Base-by-base conservation (phyloP, 2,888 invertebrate species). In the Lutraria lutraria region DNA sequence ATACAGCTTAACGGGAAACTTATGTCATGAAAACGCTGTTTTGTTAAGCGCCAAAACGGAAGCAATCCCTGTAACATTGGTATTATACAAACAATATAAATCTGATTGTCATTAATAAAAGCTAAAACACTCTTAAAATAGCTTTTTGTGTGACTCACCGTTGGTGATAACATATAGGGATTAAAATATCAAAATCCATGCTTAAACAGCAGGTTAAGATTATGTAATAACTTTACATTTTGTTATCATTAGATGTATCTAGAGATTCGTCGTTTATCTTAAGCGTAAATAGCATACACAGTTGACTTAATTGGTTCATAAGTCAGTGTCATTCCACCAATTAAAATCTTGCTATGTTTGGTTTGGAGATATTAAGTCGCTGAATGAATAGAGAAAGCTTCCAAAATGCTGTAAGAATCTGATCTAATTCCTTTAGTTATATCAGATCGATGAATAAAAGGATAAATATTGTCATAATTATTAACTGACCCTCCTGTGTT, bases 381-480 rank as follows among this genome's bases (percentile, higher is more conserved):
- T 68, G 0, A 2, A n/a, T 63, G 21, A 63, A n/a, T 63, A 63
- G n/a, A 63, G 0, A 25, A 68, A 25, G 63, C 2, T 25, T 68
- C 25, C n/a, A 68, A 8, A 25, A 68, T 68, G 63, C n/a, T 25
- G 25, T 68, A 68, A 25, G 63, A 13, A 8, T 68, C 63, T n/a
- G 25, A 25, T 13, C n/a, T 25, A 25, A 68, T n/a, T 68, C 25
- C 12, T 8, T 25, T 25, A 68, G 63, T 68, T 68, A 68, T n/a
- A 25, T 25, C 63, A 25, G 25, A n/a, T 25, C 13, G 63, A 68
- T 68, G 25, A 68, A 68, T 68, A 68, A 68, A 68, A 68, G n/a
- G 63, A 25, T 68, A 68, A 68, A 68, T 68, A 68, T 25, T 10
- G n/a, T 72, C 68, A 53, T 72, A 72, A 83, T 68, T 52, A 83